These are phyloP conservation scores for Marasmarcha lunaedactyla DNA, from an alignment of 2,888 invertebrate genomes.

Conservation along the genomic window DNA sequence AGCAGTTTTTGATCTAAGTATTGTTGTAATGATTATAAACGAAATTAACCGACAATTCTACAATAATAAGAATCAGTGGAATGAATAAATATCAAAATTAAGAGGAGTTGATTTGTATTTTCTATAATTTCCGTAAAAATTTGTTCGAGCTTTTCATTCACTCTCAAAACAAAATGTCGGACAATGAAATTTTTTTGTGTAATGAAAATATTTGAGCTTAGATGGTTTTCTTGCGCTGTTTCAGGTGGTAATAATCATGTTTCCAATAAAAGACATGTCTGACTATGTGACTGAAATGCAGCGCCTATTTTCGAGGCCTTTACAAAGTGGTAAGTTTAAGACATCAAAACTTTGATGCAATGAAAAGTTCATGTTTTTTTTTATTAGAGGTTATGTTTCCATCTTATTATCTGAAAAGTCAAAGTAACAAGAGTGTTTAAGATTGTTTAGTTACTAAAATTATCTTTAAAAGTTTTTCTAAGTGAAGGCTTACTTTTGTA, in stretches of 20 bases:
- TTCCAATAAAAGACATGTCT: constrained; percentile 31
- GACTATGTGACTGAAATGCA: constrained; percentile 38
- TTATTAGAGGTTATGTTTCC: neutral
- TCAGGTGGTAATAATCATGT: constrained; percentile 27
- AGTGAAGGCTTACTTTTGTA: too few species aligned
- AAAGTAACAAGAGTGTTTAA: too few species aligned
- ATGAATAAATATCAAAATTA: neutral
- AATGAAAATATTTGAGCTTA: constrained; percentile 18
- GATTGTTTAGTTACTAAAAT: too few species aligned
- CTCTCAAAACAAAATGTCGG: neutral
- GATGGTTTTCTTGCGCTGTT: constrained; percentile 19
- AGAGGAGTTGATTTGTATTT: neutral
- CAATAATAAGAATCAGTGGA: too few species aligned
- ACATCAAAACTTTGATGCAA: constrained; percentile 2
- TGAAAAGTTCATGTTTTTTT: constrained; percentile 1
- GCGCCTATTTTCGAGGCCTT: constrained; percentile 28
- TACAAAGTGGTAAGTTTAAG: constrained; percentile 36
- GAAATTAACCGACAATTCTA: too few species aligned
- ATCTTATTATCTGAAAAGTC: too few species aligned
- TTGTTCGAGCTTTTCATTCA: neutral
- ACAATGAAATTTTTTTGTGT: constrained; percentile 9
- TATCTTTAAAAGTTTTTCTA: too few species aligned
- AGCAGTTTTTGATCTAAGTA: too few species aligned
- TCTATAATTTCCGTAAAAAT: neutral
- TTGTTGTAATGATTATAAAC: too few species aligned